Conservation (phyloP, 2,888 invertebrate genomes). For the Rhorus exstirpatorius region DNA sequence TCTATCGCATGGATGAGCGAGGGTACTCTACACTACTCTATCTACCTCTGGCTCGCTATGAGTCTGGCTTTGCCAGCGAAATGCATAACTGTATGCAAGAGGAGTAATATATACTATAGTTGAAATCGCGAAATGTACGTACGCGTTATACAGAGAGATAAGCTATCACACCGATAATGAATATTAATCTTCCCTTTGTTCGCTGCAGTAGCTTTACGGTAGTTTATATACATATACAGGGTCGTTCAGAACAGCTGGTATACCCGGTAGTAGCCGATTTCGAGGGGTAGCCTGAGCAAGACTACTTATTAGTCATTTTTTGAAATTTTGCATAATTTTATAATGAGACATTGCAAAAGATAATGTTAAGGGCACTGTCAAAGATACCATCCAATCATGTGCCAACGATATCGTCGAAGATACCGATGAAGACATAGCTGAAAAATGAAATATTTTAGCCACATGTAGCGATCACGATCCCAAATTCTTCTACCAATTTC, state of each 20-base stretch:
- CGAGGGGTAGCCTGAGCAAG: too few species aligned
- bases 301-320: too few species aligned
- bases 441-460: too few species aligned
- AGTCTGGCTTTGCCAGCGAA: slow-evolving; percentile 25
- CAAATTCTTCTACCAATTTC: too few species aligned
- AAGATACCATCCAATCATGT: too few species aligned
- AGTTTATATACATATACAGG: slow-evolving; percentile 4
- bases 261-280: too few species aligned
- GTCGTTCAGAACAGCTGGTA: background rate
- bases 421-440: too few species aligned
- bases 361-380: too few species aligned
- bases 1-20: slow-evolving; percentile 49
- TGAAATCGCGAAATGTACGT: slow-evolving; percentile 55
- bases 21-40: slow-evolving; percentile 2
- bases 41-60: background rate
- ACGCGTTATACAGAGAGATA: slow-evolving; percentile 56
- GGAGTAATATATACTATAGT: slow-evolving; percentile 11
- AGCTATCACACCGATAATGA: slow-evolving; percentile 63
- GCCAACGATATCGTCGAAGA: too few species aligned
- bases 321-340: too few species aligned
- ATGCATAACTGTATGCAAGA: slow-evolving; percentile 2
- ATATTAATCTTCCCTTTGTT: slow-evolving; percentile 57
- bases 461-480: too few species aligned
- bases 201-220: slow-evolving; percentile 21
- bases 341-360: too few species aligned